Evolutionary conservation across 1,140 invertebrate species (phyloP), one percentile per base, ranked within the genome.

Genomic region (Colletes gigas): DNA sequence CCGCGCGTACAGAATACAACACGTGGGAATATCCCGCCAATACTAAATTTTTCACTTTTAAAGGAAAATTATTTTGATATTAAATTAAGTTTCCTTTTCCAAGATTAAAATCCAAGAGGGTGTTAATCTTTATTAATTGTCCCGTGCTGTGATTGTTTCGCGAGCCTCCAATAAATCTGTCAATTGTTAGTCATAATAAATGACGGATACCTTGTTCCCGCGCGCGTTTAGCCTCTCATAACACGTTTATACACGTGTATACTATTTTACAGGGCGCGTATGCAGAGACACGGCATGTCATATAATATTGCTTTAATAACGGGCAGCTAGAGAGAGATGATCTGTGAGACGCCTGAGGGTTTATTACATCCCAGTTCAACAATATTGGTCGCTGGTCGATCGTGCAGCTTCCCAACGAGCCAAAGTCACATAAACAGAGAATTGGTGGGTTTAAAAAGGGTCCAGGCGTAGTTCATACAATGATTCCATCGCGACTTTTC

Each of bases 301-400:
- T 83, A 85, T 84, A 85, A 85, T 85, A 82, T 85, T 85, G 83
- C 78, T 78, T 81, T 78, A 77, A 85, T 85, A 85, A 85, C 83
- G 70, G 41, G 15, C 19, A 72, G 44, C 60, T 67, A 75, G 65
- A 78, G 62, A 62, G 83, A 83, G 84, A 81, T 85, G 84, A 85
- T 85, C 83, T 73, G 83, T 73, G 78, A 59, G 83, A 84, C 68
- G 84, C 84, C 78, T 50, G 83, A 74, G 83, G 84, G 84, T 82
- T 85, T 84, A 85, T 85, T 84, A 85, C 84, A 73, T 85, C 83
- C 84, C 80, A 70, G 79, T 79, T 60, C 83, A 82, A 69, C 84
- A 83, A 85, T 85, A 85, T 85, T 85, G 84, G 83, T 74, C 83
- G 69, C 84, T 73, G 78, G 84, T 85, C 83, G 84, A 85, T 85